phyloP scores from a whole-genome alignment of 2,113 vertebrate species.

The Orientallactaga bullata region DNA sequence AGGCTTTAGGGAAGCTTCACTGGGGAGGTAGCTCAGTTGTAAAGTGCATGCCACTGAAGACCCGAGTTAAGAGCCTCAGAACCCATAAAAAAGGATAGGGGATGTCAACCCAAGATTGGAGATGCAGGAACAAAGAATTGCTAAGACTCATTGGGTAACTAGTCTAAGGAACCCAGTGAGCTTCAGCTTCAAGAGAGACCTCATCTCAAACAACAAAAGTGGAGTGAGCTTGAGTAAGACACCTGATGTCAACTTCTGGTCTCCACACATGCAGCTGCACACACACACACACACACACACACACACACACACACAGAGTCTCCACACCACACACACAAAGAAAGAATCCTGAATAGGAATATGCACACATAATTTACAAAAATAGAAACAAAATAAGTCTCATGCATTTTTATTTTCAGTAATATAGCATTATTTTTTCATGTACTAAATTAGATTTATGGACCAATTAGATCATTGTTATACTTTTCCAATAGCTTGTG shows the following conservation, averaged over 20 bases:
- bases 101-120: no score
- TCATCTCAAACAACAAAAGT: no score
- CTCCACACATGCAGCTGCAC: neutral
- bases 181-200: no score
- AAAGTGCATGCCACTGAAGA: neutral
- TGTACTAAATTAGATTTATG: slow-evolving; percentile 28
- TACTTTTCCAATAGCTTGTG: slow-evolving; percentile 6
- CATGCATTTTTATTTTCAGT: neutral
- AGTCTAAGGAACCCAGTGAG: no score
- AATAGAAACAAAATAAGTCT: neutral
- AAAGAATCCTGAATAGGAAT: neutral
- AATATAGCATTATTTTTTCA: neutral
- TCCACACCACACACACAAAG: neutral
- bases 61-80: no score
- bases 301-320: neutral
- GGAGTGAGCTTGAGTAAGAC: neutral
- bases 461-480: neutral
- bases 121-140: no score
- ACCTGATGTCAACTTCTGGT: neutral
- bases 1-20: neutral
- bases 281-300: neutral
- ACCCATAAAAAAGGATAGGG: no score
- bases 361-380: neutral
- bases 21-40: neutral
- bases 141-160: no score